These are phyloP conservation scores for Siphlonurus alternatus DNA, from an alignment of 2,888 invertebrate species.

Conservation along the genomic window DNA sequence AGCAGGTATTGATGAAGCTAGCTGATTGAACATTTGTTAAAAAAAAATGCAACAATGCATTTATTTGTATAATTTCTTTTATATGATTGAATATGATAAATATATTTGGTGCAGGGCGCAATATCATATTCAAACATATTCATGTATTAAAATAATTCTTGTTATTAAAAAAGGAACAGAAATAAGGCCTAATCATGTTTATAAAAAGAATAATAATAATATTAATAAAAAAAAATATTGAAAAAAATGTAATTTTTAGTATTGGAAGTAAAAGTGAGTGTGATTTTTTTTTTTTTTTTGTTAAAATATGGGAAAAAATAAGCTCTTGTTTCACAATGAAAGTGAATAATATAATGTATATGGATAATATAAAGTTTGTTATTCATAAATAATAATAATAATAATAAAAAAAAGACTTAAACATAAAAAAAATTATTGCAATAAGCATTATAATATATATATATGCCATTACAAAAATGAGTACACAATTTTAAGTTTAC, in stretches of 20 bases:
- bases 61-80: too few species aligned
- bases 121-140: background rate
- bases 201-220: background rate
- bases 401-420: background rate
- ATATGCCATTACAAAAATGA: too few species aligned
- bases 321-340: too few species aligned
- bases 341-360: too few species aligned
- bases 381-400: background rate
- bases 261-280: background rate
- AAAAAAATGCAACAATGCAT: too few species aligned
- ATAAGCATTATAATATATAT: too few species aligned
- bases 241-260: background rate
- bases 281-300: too few species aligned
- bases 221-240: background rate
- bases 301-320: background rate
- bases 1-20: background rate
- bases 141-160: background rate
- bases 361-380: too few species aligned
- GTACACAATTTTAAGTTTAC: too few species aligned
- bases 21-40: background rate
- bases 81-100: background rate
- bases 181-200: background rate
- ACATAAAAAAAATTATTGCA: too few species aligned
- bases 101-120: background rate
- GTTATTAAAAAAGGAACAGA: background rate